Percentiles rank a stretch among this genome's conserved stretches.
phyloP scores from a whole-genome alignment of 1,140 invertebrate species.

The Popillia japonica region DNA sequence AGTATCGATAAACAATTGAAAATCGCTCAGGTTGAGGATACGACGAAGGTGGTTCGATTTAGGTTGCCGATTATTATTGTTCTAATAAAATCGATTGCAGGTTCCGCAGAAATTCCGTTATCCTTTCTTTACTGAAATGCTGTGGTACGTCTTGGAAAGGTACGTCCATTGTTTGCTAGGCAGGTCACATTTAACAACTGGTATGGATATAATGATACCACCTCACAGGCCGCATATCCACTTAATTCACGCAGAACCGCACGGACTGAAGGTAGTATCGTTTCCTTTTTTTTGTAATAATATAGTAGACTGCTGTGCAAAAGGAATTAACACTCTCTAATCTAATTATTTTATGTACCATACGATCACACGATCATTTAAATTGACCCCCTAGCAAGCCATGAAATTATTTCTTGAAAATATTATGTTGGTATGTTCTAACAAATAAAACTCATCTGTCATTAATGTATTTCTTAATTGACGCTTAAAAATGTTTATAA shows the following conservation, averaged over 20 bases:
- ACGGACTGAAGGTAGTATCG: conserved; percentile 79
- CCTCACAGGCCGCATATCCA: conserved; percentile 70
- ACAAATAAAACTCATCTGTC: too few species aligned
- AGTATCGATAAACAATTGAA: conserved; percentile 86
- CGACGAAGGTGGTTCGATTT: conserved; percentile 76
- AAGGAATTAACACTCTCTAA: too few species aligned
- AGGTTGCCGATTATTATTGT: background rate
- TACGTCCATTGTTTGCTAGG: conserved; percentile 91
- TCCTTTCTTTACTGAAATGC: conserved; percentile 97
- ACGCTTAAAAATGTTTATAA: too few species aligned
- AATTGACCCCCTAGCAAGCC: too few species aligned
- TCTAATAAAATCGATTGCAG: conserved; percentile 60
- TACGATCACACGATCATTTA: too few species aligned
- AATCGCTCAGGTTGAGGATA: conserved; percentile 93
- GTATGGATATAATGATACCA: conserved; percentile 60
- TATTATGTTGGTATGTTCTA: too few species aligned
- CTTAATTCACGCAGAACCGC: conserved; percentile 83
- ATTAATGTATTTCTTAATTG: too few species aligned
- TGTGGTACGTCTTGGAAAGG: conserved; percentile 96
- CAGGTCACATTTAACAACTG: conserved; percentile 77
- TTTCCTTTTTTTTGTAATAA: too few species aligned
- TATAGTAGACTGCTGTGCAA: too few species aligned
- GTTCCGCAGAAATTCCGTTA: conserved; percentile 97
- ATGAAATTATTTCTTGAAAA: too few species aligned
- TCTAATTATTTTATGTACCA: too few species aligned